A percentile compares a stretch with the other conserved stretches of the same genome.
These are phyloP conservation scores for Rhinopomastus cyanomelas DNA, from an alignment of 2,113 vertebrate species.

Conservation along the genomic window DNA sequence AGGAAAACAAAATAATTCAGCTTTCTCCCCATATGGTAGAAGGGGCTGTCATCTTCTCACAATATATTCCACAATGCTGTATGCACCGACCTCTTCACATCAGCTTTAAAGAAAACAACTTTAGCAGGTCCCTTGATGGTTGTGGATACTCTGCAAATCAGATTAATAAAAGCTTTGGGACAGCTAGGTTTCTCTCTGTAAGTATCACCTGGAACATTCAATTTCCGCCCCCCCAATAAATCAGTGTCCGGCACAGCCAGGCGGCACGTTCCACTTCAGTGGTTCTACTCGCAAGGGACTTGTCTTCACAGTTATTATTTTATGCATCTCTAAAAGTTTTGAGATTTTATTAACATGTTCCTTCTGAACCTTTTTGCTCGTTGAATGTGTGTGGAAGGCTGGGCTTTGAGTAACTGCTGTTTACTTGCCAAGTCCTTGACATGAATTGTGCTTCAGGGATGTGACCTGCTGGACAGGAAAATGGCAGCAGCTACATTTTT, in stretches of 20 bases:
- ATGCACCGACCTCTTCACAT: conserved; percentile 63
- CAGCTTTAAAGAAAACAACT: conserved; percentile 69
- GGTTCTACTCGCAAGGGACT: conserved; percentile 10
- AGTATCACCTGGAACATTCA: conserved; percentile 60
- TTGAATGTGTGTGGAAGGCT: not conserved
- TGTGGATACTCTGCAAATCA: conserved; percentile 67
- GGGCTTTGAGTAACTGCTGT: not conserved
- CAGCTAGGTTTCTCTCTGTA: conserved; percentile 61
- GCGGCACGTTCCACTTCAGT: not conserved
- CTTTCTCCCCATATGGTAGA: conserved; percentile 62
- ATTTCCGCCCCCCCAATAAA: not conserved
- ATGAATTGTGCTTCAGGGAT: conserved; percentile 77
- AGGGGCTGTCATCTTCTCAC: conserved; percentile 53
- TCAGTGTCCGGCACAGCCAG: conserved; percentile 12
- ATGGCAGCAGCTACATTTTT: conserved; percentile 73
- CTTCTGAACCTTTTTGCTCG: conserved; percentile 32
- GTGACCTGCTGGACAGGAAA: conserved; percentile 71
- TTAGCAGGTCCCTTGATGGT: conserved; percentile 54
- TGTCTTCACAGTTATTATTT: conserved; percentile 42
- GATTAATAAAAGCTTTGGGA: conserved; percentile 72
- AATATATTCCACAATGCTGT: conserved; percentile 26
- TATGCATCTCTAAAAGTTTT: conserved; percentile 19
- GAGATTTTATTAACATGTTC: conserved; percentile 52
- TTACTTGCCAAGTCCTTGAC: conserved; percentile 68
- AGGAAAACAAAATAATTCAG: conserved; percentile 51